phyloP scores from a whole-genome alignment of 2,797 vertebrate genomes.

The Hypotaenidia philippensis region DNA sequence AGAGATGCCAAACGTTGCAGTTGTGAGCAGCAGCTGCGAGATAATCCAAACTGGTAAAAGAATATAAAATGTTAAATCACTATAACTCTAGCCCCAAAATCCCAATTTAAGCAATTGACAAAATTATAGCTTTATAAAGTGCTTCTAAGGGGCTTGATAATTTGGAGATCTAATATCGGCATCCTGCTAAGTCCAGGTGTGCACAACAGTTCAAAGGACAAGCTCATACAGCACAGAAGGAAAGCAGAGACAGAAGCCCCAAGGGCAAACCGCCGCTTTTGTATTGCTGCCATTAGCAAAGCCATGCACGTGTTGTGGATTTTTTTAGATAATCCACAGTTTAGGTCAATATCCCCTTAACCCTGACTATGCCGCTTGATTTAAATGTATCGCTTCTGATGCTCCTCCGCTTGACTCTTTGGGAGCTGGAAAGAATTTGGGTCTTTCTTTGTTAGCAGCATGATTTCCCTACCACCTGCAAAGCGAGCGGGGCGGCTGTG shows the following conservation, averaged over 20 bases:
- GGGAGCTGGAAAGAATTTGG: background rate
- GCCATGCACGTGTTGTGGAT: fast-evolving
- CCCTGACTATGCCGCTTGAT: background rate
- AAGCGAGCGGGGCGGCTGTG: background rate
- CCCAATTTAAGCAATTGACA: background rate
- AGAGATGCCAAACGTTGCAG: background rate
- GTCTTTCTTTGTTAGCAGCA: background rate
- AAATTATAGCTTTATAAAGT: background rate
- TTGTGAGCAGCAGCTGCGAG: background rate
- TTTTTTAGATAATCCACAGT: background rate
- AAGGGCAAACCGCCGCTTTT: background rate
- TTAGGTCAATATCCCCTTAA: background rate
- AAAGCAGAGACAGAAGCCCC: background rate
- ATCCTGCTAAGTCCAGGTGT: background rate
- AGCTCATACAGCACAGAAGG: background rate
- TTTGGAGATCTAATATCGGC: background rate
- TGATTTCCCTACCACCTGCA: background rate
- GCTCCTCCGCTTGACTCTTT: background rate
- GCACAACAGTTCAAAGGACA: background rate
- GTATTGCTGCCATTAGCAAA: background rate
- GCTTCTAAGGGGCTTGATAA: background rate
- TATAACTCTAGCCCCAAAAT: background rate
- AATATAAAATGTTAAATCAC: background rate
- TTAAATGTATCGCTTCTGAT: constrained; percentile 18
- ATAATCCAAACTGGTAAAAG: background rate